Conservation (phyloP, 2,797 vertebrate species). For the Neosalanx taihuensis region DNA sequence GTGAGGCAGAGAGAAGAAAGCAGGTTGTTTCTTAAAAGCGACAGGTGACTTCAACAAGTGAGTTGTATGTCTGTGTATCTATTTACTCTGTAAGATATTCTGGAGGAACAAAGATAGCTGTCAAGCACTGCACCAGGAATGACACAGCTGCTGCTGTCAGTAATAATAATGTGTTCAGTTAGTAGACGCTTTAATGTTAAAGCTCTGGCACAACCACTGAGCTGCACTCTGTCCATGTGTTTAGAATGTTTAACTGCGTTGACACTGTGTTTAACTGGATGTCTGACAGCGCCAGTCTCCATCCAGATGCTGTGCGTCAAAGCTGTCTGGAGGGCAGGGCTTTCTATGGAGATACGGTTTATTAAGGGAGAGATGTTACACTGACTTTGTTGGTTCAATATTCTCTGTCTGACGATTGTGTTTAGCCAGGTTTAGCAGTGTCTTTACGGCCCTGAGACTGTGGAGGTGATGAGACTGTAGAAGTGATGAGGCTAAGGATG, state of each 20-base stretch:
- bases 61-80: slow-evolving; percentile 15
- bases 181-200: neutral
- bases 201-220: neutral
- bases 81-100: neutral
- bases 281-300: neutral
- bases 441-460: neutral
- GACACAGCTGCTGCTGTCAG: too few species aligned
- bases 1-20: slow-evolving; percentile 9
- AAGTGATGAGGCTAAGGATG: neutral
- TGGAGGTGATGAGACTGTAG: neutral
- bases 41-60: slow-evolving; percentile 44
- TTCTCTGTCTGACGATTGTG: neutral
- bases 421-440: neutral
- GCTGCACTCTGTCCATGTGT: too few species aligned
- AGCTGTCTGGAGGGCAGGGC: neutral
- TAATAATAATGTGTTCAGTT: neutral
- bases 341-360: neutral
- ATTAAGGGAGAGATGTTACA: neutral
- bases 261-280: neutral
- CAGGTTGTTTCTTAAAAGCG: slow-evolving; percentile 21
- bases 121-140: neutral
- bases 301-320: neutral
- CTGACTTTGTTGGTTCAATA: neutral
- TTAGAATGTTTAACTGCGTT: too few species aligned
- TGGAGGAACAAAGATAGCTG: neutral